Evolutionary conservation across 2,888 invertebrate species (phyloP).

Genomic region (Brachyptera putata): DNA sequence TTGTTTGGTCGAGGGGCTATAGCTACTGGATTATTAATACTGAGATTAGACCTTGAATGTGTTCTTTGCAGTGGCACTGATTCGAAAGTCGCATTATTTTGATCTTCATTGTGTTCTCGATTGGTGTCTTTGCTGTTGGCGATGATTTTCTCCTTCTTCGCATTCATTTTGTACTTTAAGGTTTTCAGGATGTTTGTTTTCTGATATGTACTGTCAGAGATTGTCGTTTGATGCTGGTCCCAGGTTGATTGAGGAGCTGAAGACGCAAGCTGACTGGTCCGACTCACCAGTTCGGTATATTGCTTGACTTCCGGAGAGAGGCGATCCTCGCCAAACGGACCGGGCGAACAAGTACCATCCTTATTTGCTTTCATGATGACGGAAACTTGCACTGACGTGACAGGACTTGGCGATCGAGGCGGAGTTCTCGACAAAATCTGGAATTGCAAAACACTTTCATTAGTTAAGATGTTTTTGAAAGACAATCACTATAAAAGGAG

Average conservation of each 20-base stretch:
- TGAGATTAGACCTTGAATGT: slow-evolving; percentile 30
- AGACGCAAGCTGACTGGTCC: background rate
- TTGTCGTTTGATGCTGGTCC: background rate
- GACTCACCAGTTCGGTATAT: slow-evolving; percentile 43
- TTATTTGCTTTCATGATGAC: slow-evolving; percentile 85
- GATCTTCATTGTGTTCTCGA: slow-evolving; percentile 41
- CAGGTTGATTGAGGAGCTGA: background rate
- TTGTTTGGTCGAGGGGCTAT: slow-evolving; percentile 35
- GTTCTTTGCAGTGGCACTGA: slow-evolving; percentile 11
- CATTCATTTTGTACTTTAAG: slow-evolving; percentile 67
- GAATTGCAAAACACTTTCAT: slow-evolving; percentile 34
- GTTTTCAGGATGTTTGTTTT: slow-evolving; percentile 59
- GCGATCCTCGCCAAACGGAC: slow-evolving; percentile 32
- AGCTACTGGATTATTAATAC: slow-evolving; percentile 35
- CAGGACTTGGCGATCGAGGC: slow-evolving; percentile 45
- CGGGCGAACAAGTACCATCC: slow-evolving; percentile 63
- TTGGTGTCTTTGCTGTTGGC: slow-evolving; percentile 60
- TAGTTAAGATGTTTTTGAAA: too few relatives aligned
- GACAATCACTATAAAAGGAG: too few relatives aligned
- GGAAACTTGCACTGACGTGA: slow-evolving; percentile 52
- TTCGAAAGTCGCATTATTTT: background rate
- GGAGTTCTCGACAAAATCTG: slow-evolving; percentile 41
- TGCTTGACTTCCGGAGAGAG: slow-evolving; percentile 23
- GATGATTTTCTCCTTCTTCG: slow-evolving; percentile 57
- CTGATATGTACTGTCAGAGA: slow-evolving; percentile 37